Evolutionary conservation across 2,113 vertebrate genomes (phyloP), one percentile per base, ranked within the genome.

Genomic region (Pogona vitticeps): DNA sequence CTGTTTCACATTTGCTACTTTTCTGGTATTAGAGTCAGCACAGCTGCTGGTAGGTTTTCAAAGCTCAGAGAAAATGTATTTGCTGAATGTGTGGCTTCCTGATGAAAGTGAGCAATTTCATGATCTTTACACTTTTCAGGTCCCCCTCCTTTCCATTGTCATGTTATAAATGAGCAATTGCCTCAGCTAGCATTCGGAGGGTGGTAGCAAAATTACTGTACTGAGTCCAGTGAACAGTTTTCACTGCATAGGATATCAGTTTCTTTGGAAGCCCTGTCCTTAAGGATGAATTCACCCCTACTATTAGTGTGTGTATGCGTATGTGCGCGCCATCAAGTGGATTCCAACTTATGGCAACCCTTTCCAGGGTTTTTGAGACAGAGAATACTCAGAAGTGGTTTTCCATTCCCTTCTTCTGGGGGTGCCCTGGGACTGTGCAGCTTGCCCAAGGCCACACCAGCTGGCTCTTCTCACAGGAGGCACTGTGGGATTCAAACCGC

Each of bases 71-170:
- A 56, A 87, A 87, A 87, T 76, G 71, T 87, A 76, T 87, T 82
- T 82, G 71, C 79, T 67, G 78, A 75, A 87, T 87, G 80, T 87
- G 78, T 82, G 71, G 71, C 70, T 87, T 87, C 70, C 85, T 87
- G 79, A 87, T 81, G 85, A 76, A 87, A 87, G 85, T 87, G 85
- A 82, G 71, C 85, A 87, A 81, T 81, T 81, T 81, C 79, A 75
- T 65, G 68, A 72, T 73, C 78, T 80, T 73, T 80, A 86, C 59
- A 87, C 59, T 82, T 75, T 81, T 82, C 85, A 81, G 79, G 31
- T 21, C 42, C 14, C 73, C 21, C 42, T 38, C 38, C 42, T 21
- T 23, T 33, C 23, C 59, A 9, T 3, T 15, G 8, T 52, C 13
- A 67, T 58, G 59, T 61, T 80, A 65, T 31, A 70, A 86, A 86